These are phyloP conservation scores for Calephelis virginiensis DNA, from an alignment of 1,140 invertebrate species.

Conservation along the genomic window DNA sequence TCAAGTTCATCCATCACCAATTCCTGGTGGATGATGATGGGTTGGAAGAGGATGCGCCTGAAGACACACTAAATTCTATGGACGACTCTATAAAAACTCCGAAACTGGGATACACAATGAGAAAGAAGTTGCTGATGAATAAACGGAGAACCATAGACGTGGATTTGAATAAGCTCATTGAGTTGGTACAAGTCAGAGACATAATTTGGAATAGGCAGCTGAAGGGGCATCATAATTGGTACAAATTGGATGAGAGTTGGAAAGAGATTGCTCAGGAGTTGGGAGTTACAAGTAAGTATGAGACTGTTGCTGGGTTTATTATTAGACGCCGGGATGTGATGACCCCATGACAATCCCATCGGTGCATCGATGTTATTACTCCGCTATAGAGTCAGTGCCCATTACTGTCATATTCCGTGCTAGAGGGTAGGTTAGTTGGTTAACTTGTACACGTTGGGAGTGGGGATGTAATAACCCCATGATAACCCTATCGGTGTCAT, in stretches of 20 bases:
- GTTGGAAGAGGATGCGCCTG: slow-evolving; percentile 56
- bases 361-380: too few relatives aligned
- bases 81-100: slow-evolving; percentile 67
- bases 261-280: slow-evolving; percentile 66
- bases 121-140: slow-evolving; percentile 68
- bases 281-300: slow-evolving; percentile 62
- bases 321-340: too few relatives aligned
- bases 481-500: too few relatives aligned
- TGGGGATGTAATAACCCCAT: too few relatives aligned
- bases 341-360: too few relatives aligned
- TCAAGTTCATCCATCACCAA: slow-evolving; percentile 68
- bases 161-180: slow-evolving; percentile 68
- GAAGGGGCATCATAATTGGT: slow-evolving; percentile 72
- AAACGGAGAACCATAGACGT: slow-evolving; percentile 66
- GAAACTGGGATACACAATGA: slow-evolving; percentile 65
- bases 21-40: slow-evolving; percentile 69
- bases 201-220: slow-evolving; percentile 70
- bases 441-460: too few relatives aligned
- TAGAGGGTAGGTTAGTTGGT: too few relatives aligned
- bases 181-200: slow-evolving; percentile 54
- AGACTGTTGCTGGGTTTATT: too few relatives aligned
- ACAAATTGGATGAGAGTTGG: slow-evolving; percentile 69
- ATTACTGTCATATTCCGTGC: too few relatives aligned
- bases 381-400: too few relatives aligned
- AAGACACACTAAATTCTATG: slow-evolving; percentile 60